phyloP scores from a whole-genome alignment of 2,113 vertebrate species.

The Procavia capensis region DNA sequence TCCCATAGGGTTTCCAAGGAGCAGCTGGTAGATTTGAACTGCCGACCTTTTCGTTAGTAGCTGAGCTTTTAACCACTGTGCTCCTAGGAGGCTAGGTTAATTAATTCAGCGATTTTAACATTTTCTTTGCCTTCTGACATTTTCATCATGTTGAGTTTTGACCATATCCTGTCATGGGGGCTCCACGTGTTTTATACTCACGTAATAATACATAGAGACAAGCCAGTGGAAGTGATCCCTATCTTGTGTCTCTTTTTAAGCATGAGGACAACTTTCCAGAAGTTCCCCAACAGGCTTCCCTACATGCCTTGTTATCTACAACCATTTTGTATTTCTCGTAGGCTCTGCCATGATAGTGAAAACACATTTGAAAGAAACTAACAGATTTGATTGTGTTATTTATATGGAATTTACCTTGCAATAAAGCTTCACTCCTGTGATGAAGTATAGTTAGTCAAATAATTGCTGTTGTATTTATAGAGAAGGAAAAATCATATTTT shows the following conservation, averaged over 20 bases:
- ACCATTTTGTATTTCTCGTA: background rate
- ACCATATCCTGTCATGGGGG: no score
- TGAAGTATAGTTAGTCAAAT: background rate
- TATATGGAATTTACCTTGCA: background rate
- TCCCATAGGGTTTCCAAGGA: no score
- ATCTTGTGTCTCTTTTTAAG: background rate
- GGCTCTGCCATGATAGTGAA: background rate
- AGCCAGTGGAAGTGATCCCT: background rate
- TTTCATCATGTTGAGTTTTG: background rate
- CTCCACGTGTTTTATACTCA: background rate
- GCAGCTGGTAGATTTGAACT: no score
- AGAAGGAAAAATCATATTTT: background rate
- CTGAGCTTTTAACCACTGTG: no score
- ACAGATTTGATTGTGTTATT: background rate
- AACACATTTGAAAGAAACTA: constrained; percentile 35
- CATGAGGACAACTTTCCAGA: background rate
- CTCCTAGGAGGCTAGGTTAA: background rate
- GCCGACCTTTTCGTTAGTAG: no score
- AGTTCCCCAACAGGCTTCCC: background rate
- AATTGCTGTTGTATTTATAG: background rate
- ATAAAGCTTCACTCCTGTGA: background rate
- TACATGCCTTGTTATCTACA: background rate
- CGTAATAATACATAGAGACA: background rate
- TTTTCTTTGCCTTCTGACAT: background rate
- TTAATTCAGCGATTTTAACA: background rate